phyloP scores from a whole-genome alignment of 2,888 invertebrate genomes.

The Eilema griseolum region DNA sequence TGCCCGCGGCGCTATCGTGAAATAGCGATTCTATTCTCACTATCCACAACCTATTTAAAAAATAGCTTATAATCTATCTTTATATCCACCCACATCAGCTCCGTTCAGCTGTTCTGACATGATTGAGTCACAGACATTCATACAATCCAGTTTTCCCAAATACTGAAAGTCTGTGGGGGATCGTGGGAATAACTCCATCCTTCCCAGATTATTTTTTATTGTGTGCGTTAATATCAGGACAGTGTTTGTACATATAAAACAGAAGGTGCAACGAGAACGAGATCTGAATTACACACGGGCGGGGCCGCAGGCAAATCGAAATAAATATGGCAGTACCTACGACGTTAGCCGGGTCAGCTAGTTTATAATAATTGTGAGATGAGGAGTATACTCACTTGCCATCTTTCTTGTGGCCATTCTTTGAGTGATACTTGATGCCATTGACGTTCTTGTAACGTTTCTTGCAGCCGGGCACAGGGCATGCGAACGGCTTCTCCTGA shows the following conservation, averaged over 20 bases:
- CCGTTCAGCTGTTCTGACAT: not conserved
- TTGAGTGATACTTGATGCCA: conserved; percentile 95
- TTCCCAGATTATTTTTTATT: too few relatives aligned
- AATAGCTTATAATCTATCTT: not conserved
- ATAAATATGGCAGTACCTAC: too few relatives aligned
- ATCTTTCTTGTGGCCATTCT: conserved; percentile 95
- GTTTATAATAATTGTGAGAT: not conserved
- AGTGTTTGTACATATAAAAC: too few relatives aligned
- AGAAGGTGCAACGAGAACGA: too few relatives aligned
- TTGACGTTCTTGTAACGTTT: conserved; percentile 96
- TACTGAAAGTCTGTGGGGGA: too few relatives aligned
- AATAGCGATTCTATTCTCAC: not conserved
- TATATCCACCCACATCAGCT: not conserved
- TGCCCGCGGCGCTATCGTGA: not conserved
- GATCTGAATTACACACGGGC: too few relatives aligned
- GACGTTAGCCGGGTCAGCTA: too few relatives aligned
- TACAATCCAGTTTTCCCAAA: too few relatives aligned
- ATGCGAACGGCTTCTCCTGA: conserved; percentile 93
- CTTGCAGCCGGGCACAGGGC: conserved; percentile 95
- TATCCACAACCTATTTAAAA: not conserved
- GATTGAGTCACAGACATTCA: too few relatives aligned
- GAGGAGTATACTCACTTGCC: conserved; percentile 89
- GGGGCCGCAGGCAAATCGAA: too few relatives aligned
- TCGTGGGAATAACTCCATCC: too few relatives aligned
- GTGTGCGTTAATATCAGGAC: too few relatives aligned